Conservation (phyloP, 2,113 vertebrate genomes). For the Proterorhinus semilunaris region DNA sequence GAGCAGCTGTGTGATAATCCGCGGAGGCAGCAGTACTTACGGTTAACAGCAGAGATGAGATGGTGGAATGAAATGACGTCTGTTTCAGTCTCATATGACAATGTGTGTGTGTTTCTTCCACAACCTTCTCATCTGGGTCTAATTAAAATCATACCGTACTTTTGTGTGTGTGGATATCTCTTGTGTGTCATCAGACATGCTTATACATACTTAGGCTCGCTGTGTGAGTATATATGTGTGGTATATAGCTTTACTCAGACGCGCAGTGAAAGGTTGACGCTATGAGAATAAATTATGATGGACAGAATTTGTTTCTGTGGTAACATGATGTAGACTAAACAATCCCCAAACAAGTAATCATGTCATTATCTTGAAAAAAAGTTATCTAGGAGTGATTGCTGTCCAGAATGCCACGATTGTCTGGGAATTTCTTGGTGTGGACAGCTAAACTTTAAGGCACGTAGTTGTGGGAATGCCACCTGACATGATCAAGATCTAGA, state of each 20-base stretch:
- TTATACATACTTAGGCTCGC: not conserved
- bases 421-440: constrained; percentile 10
- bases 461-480: not conserved
- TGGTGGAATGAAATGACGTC: constrained; percentile 69
- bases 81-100: constrained; percentile 42
- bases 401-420: constrained; percentile 2
- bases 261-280: constrained; percentile 16
- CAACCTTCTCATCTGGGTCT: constrained; percentile 73
- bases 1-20: constrained; percentile 64
- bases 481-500: not conserved
- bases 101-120: constrained; percentile 47
- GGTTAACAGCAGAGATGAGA: constrained; percentile 69
- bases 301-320: constrained; percentile 34
- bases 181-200: not conserved
- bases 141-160: constrained; percentile 52
- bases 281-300: constrained; percentile 10
- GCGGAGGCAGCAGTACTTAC: constrained; percentile 68
- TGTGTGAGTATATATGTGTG: constrained; percentile 22
- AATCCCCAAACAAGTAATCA: not conserved
- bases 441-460: not conserved
- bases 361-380: constrained; percentile 3
- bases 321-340: constrained; percentile 7
- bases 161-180: constrained; percentile 20
- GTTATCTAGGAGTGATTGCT: constrained; percentile 9
- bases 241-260: constrained; percentile 38